phyloP scores from a whole-genome alignment of 2,888 invertebrate species.

The Odontothrips loti region DNA sequence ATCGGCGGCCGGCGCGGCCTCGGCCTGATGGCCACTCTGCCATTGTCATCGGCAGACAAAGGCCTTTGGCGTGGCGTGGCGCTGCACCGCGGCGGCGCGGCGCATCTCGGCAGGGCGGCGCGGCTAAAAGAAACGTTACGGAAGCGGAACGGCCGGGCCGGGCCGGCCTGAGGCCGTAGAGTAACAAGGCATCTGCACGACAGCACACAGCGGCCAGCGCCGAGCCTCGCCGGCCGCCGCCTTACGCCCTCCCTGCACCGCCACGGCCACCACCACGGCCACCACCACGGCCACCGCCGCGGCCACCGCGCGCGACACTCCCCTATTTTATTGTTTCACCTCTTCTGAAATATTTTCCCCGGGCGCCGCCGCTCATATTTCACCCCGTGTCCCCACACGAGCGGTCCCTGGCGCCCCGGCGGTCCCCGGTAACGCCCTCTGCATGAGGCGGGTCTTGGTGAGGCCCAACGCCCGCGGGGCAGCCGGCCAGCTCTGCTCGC shows the following conservation, averaged over 20 bases:
- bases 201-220: no score
- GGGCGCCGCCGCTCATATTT: background rate
- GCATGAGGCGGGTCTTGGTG: background rate
- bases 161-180: background rate
- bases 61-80: background rate
- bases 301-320: background rate
- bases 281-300: background rate
- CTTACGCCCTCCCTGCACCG: no score
- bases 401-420: background rate
- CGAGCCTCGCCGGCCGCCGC: no score
- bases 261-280: no score
- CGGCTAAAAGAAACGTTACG: background rate
- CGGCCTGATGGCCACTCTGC: conserved; percentile 8
- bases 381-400: background rate
- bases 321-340: conserved; percentile 6
- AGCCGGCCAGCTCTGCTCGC: no score
- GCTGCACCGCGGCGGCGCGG: background rate
- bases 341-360: conserved; percentile 9
- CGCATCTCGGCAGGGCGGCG: background rate
- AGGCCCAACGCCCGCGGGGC: background rate
- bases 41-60: conserved; percentile 24
- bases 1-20: background rate
- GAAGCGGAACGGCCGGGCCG: background rate
- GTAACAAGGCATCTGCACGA: no score
- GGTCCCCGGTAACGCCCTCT: background rate